Conservation (phyloP, 2,113 vertebrate species). For the Nycticebus coucang region DNA sequence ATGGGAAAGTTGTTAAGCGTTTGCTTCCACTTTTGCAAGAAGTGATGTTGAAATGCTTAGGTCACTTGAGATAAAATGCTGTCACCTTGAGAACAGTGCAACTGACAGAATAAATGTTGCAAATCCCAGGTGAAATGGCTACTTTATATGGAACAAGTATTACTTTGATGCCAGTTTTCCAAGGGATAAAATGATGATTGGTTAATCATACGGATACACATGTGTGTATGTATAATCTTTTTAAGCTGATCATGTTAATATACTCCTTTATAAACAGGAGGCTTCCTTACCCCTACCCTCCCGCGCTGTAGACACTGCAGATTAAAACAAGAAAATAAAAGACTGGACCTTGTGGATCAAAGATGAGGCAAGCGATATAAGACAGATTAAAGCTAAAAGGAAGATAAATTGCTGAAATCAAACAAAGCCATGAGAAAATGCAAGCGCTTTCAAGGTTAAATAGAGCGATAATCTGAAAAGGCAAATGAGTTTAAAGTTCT, state of each 20-base stretch:
- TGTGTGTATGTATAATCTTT: background rate
- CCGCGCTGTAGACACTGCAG: slow-evolving; percentile 34
- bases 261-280: slow-evolving; percentile 52
- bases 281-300: background rate
- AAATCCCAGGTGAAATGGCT: background rate
- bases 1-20: slow-evolving; percentile 12
- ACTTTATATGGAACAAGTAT: slow-evolving; percentile 33
- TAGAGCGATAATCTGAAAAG: slow-evolving; percentile 71
- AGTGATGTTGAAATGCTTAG: slow-evolving; percentile 55
- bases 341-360: slow-evolving; percentile 70
- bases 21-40: slow-evolving; percentile 46
- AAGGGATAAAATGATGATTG: slow-evolving; percentile 49
- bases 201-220: slow-evolving; percentile 26
- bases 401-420: slow-evolving; percentile 80
- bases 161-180: slow-evolving; percentile 55
- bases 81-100: slow-evolving; percentile 29
- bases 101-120: slow-evolving; percentile 11
- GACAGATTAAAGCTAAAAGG: slow-evolving; percentile 76
- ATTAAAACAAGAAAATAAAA: slow-evolving; percentile 49
- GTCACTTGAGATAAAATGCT: slow-evolving; percentile 53
- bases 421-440: slow-evolving; percentile 77
- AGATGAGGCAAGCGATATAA: slow-evolving; percentile 71
- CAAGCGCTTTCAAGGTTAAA: slow-evolving; percentile 77
- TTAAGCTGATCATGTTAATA: background rate
- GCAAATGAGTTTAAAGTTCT: slow-evolving; percentile 75